Evolutionary conservation across 2,888 invertebrate genomes (phyloP).

Genomic region (Phaonia tiefii): DNA sequence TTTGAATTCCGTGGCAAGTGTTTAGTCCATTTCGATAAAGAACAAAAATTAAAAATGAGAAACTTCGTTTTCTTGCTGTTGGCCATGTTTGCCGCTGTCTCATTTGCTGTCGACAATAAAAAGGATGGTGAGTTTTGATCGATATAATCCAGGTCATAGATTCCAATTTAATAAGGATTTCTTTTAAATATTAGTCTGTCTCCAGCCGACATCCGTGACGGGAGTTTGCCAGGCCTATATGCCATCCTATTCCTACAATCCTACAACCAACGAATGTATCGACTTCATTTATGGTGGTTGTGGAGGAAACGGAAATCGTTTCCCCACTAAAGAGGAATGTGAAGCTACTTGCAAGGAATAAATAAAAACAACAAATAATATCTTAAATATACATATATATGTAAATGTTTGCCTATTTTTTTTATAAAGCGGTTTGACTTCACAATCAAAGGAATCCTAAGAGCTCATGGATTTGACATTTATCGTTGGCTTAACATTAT

Average conservation of each 20-base stretch:
- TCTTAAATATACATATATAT: too few relatives aligned
- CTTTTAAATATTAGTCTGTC: too few relatives aligned
- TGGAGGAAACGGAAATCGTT: constrained; percentile 91
- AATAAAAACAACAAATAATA: too few relatives aligned
- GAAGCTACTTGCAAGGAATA: too few relatives aligned
- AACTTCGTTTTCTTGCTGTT: constrained; percentile 55
- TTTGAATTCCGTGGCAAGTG: background rate
- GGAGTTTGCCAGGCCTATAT: constrained; percentile 72
- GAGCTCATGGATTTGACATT: too few relatives aligned
- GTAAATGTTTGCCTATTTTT: too few relatives aligned
- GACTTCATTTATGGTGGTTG: constrained; percentile 90
- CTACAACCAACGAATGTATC: constrained; percentile 82
- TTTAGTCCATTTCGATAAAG: background rate
- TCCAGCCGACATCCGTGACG: too few relatives aligned
- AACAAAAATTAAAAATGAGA: constrained; percentile 56
- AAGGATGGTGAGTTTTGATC: constrained; percentile 68
- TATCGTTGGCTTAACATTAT: too few relatives aligned
- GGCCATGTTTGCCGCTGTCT: constrained; percentile 64
- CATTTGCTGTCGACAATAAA: constrained; percentile 66
- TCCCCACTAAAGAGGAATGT: constrained; percentile 85
- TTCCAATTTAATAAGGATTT: too few relatives aligned
- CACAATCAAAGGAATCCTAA: too few relatives aligned
- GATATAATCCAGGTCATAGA: too few relatives aligned
- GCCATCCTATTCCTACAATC: constrained; percentile 74
- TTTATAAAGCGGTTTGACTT: too few relatives aligned